Percentiles rank a stretch among this genome's conserved stretches.
Conservation (phyloP, 2,797 vertebrate species). For the Clarias fuscus region DNA sequence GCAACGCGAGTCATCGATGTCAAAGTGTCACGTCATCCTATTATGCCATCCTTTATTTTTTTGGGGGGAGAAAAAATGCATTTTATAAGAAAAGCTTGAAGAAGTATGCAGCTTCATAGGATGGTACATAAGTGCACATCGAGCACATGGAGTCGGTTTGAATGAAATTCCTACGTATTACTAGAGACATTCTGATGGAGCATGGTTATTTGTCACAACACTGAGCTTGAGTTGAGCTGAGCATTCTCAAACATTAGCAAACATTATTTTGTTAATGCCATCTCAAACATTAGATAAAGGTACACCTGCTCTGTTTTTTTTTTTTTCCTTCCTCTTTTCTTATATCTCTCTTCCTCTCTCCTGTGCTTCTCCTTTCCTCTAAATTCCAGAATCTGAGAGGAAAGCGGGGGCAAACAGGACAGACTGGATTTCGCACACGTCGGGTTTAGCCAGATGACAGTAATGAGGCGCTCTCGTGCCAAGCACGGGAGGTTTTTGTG, state of each 20-base stretch:
- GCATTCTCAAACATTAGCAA: conserved; percentile 11
- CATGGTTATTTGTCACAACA: neutral
- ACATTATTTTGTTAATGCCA: no score
- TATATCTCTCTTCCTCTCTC: conserved; percentile 43
- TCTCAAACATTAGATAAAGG: conserved; percentile 16
- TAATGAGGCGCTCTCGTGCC: conserved; percentile 43
- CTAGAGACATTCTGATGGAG: neutral
- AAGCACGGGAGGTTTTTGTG: conserved; percentile 33
- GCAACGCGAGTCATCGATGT: neutral
- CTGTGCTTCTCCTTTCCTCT: conserved; percentile 48
- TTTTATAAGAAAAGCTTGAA: neutral
- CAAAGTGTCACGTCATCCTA: conserved; percentile 7
- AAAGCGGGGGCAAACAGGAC: conserved; percentile 55
- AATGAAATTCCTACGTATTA: neutral
- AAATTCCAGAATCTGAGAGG: conserved; percentile 53
- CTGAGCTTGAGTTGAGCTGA: neutral
- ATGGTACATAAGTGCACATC: neutral
- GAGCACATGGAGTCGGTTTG: neutral
- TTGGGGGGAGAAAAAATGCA: neutral
- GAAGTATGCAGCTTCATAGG: neutral
- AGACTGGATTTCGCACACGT: conserved; percentile 49
- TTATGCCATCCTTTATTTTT: conserved; percentile 1
- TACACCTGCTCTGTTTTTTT: conserved; percentile 17
- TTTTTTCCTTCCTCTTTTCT: conserved; percentile 45
- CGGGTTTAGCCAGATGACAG: conserved; percentile 36